Base-by-base conservation (phyloP, 2,888 invertebrate genomes). In the Perizoma affinitatum region DNA sequence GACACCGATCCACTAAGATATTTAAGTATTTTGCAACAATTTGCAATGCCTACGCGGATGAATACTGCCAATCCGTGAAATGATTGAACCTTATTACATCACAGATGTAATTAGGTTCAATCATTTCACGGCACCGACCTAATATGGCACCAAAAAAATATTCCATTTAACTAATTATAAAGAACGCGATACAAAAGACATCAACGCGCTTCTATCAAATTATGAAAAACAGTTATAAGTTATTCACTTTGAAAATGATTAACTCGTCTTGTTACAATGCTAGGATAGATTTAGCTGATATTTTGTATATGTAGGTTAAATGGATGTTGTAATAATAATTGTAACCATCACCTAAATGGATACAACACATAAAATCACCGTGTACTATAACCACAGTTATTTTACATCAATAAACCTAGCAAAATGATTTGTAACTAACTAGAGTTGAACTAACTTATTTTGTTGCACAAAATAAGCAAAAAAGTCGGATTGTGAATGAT, bases 1-100 rank as follows among this genome's bases (percentile, higher is more conserved):
- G 61, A 65, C 63, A 66, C 47, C 48, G 54, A 65, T 60, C 59
- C 50, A 48, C 54, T 46, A 52, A 53, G 61, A 53, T 60, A 52
- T 63, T 67, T 62, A 61, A 62, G 43, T 59, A 44, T 68, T 63
- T 54, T 59, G 65, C 66, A 68, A 67, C 61, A 45, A 62, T 63
- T 22, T 66, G 62, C 67, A 49, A 63, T 63, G 55, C 60, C 57
- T 48, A 22, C 11, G 51, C 64, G 53, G 55, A 60, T 61, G 57
- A 61, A 41, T 56, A 66, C 58, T 61, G 58, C 38, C 56, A 60
- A 65, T 58, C 67, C 62, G 66, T 59, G 66, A 68, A 71, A 69
- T 69, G 52, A 68, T 68, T 57, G 58, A 53, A 58, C 55, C 53
- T 58, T 59, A 59, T 67, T 65, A 61, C 67, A 66, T 51, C 62